Conservation (phyloP, 1,140 invertebrate species). For the Meloidogyne exigua region DNA sequence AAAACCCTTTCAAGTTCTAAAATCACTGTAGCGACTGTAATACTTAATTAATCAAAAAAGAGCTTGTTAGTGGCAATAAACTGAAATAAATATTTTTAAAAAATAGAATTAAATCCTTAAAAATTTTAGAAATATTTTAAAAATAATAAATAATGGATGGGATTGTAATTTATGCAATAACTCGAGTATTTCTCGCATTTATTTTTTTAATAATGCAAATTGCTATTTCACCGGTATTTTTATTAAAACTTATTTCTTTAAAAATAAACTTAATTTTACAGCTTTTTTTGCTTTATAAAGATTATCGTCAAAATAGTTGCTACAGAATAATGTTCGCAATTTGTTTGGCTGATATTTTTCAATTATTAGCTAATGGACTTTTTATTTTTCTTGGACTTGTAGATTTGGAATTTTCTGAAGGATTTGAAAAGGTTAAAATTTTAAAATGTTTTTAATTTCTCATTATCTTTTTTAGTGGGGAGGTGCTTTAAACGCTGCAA, state of each 20-base stretch:
- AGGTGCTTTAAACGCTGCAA: neutral
- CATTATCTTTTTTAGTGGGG: neutral
- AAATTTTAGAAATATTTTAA: no score
- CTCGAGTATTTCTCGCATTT: neutral
- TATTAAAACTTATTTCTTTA: no score
- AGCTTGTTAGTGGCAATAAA: no score
- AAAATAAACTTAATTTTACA: neutral
- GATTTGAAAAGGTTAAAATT: neutral
- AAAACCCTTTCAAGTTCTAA: no score
- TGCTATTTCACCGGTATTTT: neutral
- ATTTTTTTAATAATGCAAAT: neutral
- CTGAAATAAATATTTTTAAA: no score
- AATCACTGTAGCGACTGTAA: no score
- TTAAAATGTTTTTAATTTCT: no score
- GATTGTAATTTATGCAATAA: neutral
- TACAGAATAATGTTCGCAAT: neutral
- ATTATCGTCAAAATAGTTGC: neutral
- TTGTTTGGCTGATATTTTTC: neutral
- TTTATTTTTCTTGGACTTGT: neutral
- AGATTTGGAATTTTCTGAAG: neutral
- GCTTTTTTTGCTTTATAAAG: neutral
- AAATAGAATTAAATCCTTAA: no score
- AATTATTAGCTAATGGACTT: neutral
- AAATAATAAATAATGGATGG: neutral
- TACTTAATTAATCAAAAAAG: no score